Conservation (phyloP, 2,888 invertebrate species). For the Phytoseiulus persimilis region DNA sequence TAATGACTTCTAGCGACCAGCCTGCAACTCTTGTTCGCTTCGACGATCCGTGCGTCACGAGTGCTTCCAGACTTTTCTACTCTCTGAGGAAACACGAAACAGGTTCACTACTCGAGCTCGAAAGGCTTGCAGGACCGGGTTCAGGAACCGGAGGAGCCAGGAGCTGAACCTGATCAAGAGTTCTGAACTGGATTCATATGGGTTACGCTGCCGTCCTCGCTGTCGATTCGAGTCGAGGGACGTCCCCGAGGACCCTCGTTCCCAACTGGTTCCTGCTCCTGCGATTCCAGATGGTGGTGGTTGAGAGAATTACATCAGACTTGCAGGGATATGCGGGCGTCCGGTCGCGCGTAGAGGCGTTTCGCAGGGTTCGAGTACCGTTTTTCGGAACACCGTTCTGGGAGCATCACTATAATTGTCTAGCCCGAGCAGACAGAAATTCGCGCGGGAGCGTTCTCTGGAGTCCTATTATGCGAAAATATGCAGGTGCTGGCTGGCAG, state of each 20-base stretch:
- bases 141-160: too few relatives aligned
- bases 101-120: too few relatives aligned
- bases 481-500: neutral
- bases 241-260: too few relatives aligned
- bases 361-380: neutral
- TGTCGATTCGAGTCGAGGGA: too few relatives aligned
- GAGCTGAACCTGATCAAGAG: too few relatives aligned
- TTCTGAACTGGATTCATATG: too few relatives aligned
- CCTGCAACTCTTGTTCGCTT: neutral
- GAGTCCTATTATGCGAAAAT: neutral
- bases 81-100: too few relatives aligned
- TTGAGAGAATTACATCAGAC: neutral
- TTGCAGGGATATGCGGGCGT: neutral
- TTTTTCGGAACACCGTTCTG: neutral
- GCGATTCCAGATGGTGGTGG: neutral
- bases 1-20: neutral
- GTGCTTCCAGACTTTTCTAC: neutral
- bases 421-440: neutral
- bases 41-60: neutral
- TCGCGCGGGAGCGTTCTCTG: neutral
- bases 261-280: too few relatives aligned
- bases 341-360: neutral
- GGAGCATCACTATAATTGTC: neutral
- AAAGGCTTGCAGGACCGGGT: too few relatives aligned
- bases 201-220: too few relatives aligned